Evolutionary conservation across 2,888 invertebrate species (phyloP).

Genomic region (Keiferia lycopersicella): DNA sequence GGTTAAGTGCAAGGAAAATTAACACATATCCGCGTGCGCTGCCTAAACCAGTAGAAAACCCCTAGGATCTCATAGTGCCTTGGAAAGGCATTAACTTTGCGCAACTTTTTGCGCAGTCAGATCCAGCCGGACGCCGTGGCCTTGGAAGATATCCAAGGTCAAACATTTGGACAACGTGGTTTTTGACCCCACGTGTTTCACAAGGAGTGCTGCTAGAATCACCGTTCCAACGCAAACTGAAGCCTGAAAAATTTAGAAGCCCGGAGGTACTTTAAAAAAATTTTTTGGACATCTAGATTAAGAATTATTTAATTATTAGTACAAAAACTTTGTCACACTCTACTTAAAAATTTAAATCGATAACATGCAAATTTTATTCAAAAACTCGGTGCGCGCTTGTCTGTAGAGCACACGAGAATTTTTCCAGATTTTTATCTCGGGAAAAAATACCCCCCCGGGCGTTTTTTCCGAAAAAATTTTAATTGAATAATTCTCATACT

Average conservation of each 20-base stretch:
- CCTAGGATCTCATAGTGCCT: neutral
- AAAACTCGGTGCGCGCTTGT: neutral
- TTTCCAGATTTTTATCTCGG: neutral
- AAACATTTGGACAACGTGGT: neutral
- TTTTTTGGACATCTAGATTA: neutral
- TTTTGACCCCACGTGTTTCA: neutral
- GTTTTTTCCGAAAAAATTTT: neutral
- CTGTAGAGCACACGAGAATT: neutral
- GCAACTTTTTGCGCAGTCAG: neutral
- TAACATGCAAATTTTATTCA: neutral
- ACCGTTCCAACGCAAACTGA: neutral
- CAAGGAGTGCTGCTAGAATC: neutral
- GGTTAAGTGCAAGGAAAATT: neutral
- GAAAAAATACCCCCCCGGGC: neutral
- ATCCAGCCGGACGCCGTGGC: neutral
- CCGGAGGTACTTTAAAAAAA: neutral
- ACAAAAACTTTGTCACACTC: neutral
- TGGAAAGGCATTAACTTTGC: neutral
- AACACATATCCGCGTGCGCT: neutral
- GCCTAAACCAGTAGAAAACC: neutral
- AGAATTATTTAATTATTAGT: neutral
- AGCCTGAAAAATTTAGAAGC: neutral
- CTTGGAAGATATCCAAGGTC: neutral
- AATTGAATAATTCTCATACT: neutral
- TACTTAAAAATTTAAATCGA: neutral